These are phyloP conservation scores for Okapia johnstoni DNA, from an alignment of 2,113 vertebrate species.

Conservation along the genomic window DNA sequence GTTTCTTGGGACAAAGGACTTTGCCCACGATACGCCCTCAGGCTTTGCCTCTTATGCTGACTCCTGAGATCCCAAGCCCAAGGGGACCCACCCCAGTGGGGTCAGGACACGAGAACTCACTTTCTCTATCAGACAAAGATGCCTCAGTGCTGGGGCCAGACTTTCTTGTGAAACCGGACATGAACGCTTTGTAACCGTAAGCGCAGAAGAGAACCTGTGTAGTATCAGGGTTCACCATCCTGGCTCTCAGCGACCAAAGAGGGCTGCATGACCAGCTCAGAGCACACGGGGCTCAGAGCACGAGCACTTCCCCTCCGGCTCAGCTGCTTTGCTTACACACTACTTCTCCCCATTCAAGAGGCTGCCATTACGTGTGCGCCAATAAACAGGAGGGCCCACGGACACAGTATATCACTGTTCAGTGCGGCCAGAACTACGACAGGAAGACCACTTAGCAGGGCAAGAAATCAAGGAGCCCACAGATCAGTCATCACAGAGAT, in stretches of 20 bases:
- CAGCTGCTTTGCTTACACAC: background rate
- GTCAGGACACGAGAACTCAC: background rate
- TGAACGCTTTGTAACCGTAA: background rate
- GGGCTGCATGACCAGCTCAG: background rate
- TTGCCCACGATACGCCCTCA: background rate
- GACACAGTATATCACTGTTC: conserved; percentile 53
- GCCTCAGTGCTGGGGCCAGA: background rate
- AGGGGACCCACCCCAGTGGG: too few relatives aligned
- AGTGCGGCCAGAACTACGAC: conserved; percentile 44
- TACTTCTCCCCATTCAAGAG: conserved; percentile 61
- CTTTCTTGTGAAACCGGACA: background rate
- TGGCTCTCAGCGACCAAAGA: background rate
- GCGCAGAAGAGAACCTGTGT: background rate
- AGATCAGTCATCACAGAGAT: conserved; percentile 56
- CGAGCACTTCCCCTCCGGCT: background rate
- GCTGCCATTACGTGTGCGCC: conserved; percentile 30
- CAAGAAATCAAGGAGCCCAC: conserved; percentile 61
- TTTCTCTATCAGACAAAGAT: background rate
- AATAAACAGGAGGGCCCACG: background rate
- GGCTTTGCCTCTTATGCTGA: background rate
- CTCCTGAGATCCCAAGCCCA: background rate
- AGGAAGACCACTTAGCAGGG: conserved; percentile 65
- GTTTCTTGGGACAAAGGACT: background rate
- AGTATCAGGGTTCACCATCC: background rate
- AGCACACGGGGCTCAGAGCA: background rate